phyloP scores from a whole-genome alignment of 2,797 vertebrate genomes.

The Cottoperca gobio region DNA sequence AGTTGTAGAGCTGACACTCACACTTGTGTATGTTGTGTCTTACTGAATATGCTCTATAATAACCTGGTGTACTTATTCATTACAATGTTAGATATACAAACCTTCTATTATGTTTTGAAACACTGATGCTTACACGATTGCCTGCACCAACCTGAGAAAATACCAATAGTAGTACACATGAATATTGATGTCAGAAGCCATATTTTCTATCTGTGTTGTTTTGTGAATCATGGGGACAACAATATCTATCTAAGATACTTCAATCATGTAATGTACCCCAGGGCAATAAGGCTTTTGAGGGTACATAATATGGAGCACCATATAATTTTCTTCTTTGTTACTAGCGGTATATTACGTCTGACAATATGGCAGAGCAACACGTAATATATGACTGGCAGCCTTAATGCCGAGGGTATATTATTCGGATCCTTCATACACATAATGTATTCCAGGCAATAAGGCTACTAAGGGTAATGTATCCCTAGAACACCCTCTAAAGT shows the following conservation, averaged over 20 bases:
- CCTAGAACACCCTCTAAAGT: too few species aligned
- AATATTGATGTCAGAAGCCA: not conserved
- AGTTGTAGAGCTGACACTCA: constrained; percentile 8
- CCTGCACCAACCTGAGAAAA: constrained; percentile 31
- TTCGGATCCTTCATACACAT: not conserved
- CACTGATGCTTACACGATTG: constrained; percentile 5
- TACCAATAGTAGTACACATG: not conserved
- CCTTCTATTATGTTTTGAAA: not conserved
- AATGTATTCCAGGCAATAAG: not conserved
- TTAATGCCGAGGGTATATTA: not conserved
- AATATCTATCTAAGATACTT: not conserved
- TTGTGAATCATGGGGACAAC: not conserved
- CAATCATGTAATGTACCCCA: not conserved
- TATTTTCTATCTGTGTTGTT: not conserved
- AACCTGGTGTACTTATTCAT: not conserved
- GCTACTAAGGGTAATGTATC: not conserved
- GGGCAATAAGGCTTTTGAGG: not conserved
- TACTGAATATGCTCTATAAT: not conserved
- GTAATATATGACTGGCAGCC: not conserved
- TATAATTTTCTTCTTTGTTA: not conserved
- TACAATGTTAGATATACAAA: constrained; percentile 3
- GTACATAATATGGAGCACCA: not conserved
- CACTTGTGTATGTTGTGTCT: not conserved
- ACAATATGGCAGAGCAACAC: not conserved
- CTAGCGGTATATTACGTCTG: not conserved